Base-by-base conservation (phyloP, 2,888 invertebrate species). In the Tinea pellionella region DNA sequence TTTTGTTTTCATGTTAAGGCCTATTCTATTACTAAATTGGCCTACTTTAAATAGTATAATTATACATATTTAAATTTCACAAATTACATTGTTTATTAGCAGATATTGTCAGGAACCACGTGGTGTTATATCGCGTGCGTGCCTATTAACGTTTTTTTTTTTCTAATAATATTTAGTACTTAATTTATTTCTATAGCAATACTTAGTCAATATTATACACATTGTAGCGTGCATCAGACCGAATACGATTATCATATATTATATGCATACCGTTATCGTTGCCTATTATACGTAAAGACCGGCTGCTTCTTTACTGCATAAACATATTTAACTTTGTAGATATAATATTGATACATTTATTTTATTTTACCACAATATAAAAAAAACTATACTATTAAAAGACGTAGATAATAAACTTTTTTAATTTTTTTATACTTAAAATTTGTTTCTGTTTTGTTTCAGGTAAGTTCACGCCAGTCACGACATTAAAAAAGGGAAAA, bases 211-310 rank as follows among this genome's bases (percentile, higher is more conserved):
- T 53, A 53, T 53, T 53, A 53, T 53, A 53, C 9, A 60, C 60
- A 60, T 19, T 60, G 60, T 60, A 60, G 55, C 41, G 55, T 4
- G 37, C 60, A 60, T 12, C 55, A 37, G 60, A 60, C 53, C 53
- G 53, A 13, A 24, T 24, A 18, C 53, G 24, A 53, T 53, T 24
- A 51, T 51, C 11, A 53, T 53, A 24, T 53, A 15, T 37, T 53
- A 18, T 53, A 16, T 47, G 47, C 47, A 53, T 53, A 24, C 53
- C 18, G 53, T 53, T 53, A 53, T 47, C 16, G 15, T 37, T 47
- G 15, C 15, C 15, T 47, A 47, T 16, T 37, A 37, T 9, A 6
- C 37, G n/a, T 9, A 37, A 37, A 37, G 15, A n/a, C 13, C 47
- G 47, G 9, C 47, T 2, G n/a, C 15, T 15, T 15, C 8, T 2